Base-by-base conservation (phyloP, 2,113 vertebrate species). In the Hippocampus guttulatus region DNA sequence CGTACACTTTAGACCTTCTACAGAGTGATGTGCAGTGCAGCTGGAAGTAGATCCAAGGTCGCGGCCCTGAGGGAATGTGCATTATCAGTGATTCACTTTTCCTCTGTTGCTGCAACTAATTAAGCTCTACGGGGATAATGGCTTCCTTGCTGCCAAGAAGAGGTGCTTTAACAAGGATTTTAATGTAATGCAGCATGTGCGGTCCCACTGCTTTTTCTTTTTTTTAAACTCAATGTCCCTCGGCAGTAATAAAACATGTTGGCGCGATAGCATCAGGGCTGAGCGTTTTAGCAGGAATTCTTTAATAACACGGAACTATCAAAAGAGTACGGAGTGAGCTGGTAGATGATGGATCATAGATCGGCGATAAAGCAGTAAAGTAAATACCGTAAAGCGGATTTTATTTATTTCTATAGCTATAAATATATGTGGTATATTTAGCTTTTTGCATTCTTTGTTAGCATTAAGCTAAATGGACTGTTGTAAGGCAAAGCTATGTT, bases 21-120 rank as follows among this genome's bases (percentile, higher is more conserved):
- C 27, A 1, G 27, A 61, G 66, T 12, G 66, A 52, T 54, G 49
- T 5, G 51, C 16, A 33, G 27, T 38, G 66, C 66, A 68, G 45
- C 64, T 66, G 23, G 23, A 33, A 9, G 66, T 18, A 15, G 18
- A 57, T 68, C 67, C 49, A n/a, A 30, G 51, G 45, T 54, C 45
- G 33, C 20, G 67, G 51, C 27, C 52, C 30, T 1, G 20, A 55
- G 67, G 67, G 67, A 41, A 40, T 38, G 47, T 33, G 51, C 67
- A 23, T 68, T 57, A 68, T 55, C 67, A 40, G 18, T 41, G 52
- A 23, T 40, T 55, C 49, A 57, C 33, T n/a, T 55, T 55, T 55
- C 49, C 49, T 54, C 33, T 40, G 67, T 57, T 41, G 52, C 67
- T 11, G 52, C 51, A 23, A 20, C 51, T 68, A 68, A 68, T 57